Evolutionary conservation across 2,888 invertebrate genomes (phyloP), one percentile per base, ranked within the genome.

Genomic region (Xylota sylvarum): DNA sequence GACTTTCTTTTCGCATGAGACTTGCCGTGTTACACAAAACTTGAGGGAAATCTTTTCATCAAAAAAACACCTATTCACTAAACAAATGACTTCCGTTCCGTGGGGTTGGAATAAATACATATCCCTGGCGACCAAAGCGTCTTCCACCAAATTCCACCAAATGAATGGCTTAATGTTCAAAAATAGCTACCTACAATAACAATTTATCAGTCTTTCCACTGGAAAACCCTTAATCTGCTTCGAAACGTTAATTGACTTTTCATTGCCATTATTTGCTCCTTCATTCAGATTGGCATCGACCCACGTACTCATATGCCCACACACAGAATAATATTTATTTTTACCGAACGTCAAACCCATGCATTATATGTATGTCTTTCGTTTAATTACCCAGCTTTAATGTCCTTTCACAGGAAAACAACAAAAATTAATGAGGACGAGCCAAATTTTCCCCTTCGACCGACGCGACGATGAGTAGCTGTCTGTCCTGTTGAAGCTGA

Each of bases 191-290:
- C 0, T 9, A 17, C 7, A 10, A 50, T 19, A 50, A 50, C 19
- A 17, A 19, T 48, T 23, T 10, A 12, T 10, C 10, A 23, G 10
- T 5, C 14, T 43, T 1, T 14, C 12, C 14, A 12, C 17, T 10
- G 12, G 10, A 50, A 50, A 50, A 5, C 23, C 50, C 23, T 50
- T 50, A 50, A 50, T 50, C 50, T 2, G 10, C 5, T 12, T 10
- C 50, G 23, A 23, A 23, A 50, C 35, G 37, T 30, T 56, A 62
- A 73, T 73, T 62, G 60, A 73, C 37, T 73, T 73, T 73, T 12
- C 50, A 73, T 73, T 62, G 60, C 7, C 46, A 40, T 55, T 55
- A 30, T 69, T 69, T 69, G 58, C 58, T 14, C 14, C 14, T 23
- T 19, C 19, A 32, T 23, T 19, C 19, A 32, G 30, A 70, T 9